These are phyloP conservation scores for Nematolebias whitei DNA, from an alignment of 2,113 vertebrate species.

Conservation along the genomic window DNA sequence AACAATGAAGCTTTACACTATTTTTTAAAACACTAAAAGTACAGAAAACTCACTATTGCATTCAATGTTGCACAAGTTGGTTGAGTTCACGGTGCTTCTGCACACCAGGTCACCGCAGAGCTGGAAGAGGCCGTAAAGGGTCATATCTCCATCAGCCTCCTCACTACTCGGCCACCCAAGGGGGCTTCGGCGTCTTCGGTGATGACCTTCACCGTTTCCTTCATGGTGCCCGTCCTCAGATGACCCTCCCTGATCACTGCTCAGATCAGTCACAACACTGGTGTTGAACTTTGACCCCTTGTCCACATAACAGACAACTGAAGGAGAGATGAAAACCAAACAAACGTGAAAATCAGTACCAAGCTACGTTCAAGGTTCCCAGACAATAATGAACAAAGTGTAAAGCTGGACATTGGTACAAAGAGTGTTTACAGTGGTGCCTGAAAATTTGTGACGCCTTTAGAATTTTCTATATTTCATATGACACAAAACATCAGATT, in stretches of 20 bases:
- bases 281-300: slow-evolving; percentile 28
- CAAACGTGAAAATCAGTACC: not conserved
- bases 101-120: slow-evolving; percentile 57
- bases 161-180: not conserved
- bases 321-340: not conserved
- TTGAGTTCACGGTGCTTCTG: rapidly evolving
- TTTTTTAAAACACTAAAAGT: not conserved
- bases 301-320: slow-evolving; percentile 47
- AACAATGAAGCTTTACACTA: too few species aligned
- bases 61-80: slow-evolving; percentile 53
- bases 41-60: slow-evolving; percentile 59
- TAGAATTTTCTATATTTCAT: too few species aligned
- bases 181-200: not conserved
- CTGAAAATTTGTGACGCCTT: too few species aligned
- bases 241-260: not conserved
- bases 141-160: slow-evolving; percentile 1
- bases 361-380: too few species aligned
- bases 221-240: not conserved
- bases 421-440: too few species aligned
- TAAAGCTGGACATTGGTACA: too few species aligned
- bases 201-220: not conserved
- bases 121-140: slow-evolving; percentile 68
- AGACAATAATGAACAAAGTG: too few species aligned
- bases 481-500: too few species aligned
- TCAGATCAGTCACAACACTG: not conserved